Percentiles rank a stretch among this genome's conserved stretches.
phyloP scores from a whole-genome alignment of 2,797 vertebrate genomes.

The Leptatherina wallacei region DNA sequence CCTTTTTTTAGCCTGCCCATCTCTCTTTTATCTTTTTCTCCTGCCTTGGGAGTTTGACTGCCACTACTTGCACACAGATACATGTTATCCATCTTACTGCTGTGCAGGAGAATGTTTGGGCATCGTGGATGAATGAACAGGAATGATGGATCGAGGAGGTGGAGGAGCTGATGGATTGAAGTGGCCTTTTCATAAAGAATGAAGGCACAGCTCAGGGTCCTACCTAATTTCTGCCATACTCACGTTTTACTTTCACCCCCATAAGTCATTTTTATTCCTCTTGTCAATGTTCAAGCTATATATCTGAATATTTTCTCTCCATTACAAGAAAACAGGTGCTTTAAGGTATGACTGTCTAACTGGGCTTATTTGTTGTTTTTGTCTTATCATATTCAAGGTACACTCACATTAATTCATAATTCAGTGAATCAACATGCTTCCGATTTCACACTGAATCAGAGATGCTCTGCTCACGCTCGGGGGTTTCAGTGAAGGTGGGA shows the following conservation, averaged over 20 bases:
- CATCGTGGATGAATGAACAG: conserved; percentile 57
- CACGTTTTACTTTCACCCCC: conserved; percentile 21
- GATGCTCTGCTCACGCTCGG: conserved; percentile 43
- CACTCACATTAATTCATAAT: conserved; percentile 62
- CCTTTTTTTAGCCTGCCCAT: conserved; percentile 9
- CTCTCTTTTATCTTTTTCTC: conserved; percentile 19
- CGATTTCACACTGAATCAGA: conserved; percentile 64
- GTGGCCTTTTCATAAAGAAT: conserved; percentile 63
- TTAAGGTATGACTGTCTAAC: conserved; percentile 48
- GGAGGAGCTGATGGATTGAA: conserved; percentile 62
- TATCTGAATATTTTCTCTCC: conserved; percentile 44
- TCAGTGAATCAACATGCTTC: conserved; percentile 66
- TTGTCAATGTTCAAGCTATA: conserved; percentile 40
- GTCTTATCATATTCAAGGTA: conserved; percentile 56
- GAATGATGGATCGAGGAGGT: conserved; percentile 59
- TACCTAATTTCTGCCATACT: conserved; percentile 25
- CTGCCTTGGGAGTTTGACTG: conserved; percentile 34
- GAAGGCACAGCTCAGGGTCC: conserved; percentile 7
- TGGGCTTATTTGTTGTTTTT: conserved; percentile 48
- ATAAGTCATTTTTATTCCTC: conserved; percentile 51
- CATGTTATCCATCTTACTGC: conserved; percentile 29
- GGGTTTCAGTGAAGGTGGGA: conserved; percentile 51
- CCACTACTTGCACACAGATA: conserved; percentile 4
- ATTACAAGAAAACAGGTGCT: conserved; percentile 39
- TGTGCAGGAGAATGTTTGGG: conserved; percentile 24